Evolutionary conservation across 2,113 vertebrate genomes (phyloP).

Genomic region (Nothobranchius furzeri): DNA sequence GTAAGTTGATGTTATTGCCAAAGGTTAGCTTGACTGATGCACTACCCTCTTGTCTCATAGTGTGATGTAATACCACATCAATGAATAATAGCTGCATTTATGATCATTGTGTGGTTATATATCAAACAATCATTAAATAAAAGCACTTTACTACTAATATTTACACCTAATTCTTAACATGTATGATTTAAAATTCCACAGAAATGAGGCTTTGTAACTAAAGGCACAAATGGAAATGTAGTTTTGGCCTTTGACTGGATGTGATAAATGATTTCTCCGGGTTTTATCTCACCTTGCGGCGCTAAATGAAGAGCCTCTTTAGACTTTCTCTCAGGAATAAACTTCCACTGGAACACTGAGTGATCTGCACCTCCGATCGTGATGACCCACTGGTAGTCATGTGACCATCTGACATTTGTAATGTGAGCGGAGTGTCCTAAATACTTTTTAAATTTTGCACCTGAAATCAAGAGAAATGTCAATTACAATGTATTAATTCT

Average conservation of each 20-base stretch:
- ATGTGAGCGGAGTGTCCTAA: conserved; percentile 97
- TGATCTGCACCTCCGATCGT: conserved; percentile 97
- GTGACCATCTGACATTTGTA: conserved; percentile 96
- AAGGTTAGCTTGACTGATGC: neutral
- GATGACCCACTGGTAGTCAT: conserved; percentile 98
- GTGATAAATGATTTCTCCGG: too few relatives aligned
- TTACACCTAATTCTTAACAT: too few relatives aligned
- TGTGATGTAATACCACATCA: neutral
- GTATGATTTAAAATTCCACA: too few relatives aligned
- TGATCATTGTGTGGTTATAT: too few relatives aligned
- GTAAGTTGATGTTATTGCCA: too few relatives aligned
- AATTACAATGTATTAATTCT: neutral
- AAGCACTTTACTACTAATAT: too few relatives aligned
- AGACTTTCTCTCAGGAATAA: conserved; percentile 92
- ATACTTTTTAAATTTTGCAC: conserved; percentile 97
- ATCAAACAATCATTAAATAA: too few relatives aligned
- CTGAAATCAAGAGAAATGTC: conserved; percentile 75
- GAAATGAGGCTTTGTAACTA: too few relatives aligned
- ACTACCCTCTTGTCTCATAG: neutral
- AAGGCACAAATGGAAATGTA: too few relatives aligned
- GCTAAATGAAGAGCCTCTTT: conserved; percentile 94
- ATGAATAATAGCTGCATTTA: too few relatives aligned
- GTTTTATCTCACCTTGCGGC: conserved; percentile 84
- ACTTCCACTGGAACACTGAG: conserved; percentile 99
- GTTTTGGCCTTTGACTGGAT: too few relatives aligned